Percentiles rank a stretch among this genome's conserved stretches.
Conservation (phyloP, 2,888 invertebrate genomes). For the Rhagium mordax region DNA sequence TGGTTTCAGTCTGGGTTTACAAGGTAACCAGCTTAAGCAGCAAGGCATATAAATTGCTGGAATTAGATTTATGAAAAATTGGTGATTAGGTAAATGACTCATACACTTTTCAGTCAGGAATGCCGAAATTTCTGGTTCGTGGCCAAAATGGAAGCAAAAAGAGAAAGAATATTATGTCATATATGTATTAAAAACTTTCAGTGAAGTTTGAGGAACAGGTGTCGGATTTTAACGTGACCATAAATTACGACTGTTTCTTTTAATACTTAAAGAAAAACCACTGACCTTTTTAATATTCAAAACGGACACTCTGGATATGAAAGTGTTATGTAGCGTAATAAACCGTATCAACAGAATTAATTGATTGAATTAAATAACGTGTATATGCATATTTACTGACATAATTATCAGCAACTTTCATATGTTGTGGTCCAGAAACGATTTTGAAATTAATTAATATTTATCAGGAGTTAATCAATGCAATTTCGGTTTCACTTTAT, state of each 20-base stretch:
- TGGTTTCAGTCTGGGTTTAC: neutral
- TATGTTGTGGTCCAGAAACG: neutral
- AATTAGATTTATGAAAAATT: neutral
- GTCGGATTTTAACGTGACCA: neutral
- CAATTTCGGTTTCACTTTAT: neutral
- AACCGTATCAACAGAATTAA: slow-evolving; percentile 1
- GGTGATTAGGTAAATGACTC: too few species aligned
- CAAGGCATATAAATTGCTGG: neutral
- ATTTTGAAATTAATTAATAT: neutral
- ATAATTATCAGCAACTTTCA: neutral
- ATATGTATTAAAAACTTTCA: neutral
- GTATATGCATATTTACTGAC: neutral
- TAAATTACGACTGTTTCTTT: neutral
- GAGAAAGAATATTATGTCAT: neutral
- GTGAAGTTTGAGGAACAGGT: neutral
- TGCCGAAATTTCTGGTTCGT: too few species aligned
- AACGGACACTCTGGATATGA: neutral
- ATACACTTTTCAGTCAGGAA: too few species aligned
- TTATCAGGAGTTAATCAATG: neutral
- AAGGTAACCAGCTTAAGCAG: neutral
- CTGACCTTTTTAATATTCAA: slow-evolving; percentile 20
- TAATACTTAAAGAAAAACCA: neutral
- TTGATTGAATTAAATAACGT: neutral
- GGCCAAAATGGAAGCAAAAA: too few species aligned
- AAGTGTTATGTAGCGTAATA: neutral